These are phyloP conservation scores for Zosterops hypoxanthus DNA, from an alignment of 2,113 vertebrate species.

Conservation along the genomic window DNA sequence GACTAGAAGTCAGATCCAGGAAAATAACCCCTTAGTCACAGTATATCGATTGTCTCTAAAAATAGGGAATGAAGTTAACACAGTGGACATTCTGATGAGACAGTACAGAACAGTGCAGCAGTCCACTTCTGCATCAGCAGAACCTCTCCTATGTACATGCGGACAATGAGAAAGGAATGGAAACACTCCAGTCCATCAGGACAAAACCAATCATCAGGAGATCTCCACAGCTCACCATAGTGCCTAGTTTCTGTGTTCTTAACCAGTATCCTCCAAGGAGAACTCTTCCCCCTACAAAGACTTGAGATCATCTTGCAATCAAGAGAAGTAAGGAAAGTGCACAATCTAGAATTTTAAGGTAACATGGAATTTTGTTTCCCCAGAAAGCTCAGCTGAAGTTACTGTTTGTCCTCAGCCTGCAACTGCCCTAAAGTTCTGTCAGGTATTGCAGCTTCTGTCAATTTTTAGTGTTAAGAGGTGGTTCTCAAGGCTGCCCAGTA, in stretches of 20 bases:
- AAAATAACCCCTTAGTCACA: conserved; percentile 59
- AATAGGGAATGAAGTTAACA: conserved; percentile 52
- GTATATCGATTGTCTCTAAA: conserved; percentile 69
- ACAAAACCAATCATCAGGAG: neutral
- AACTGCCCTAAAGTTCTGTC: neutral
- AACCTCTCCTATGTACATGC: neutral
- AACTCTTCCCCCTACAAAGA: neutral
- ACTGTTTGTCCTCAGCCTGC: neutral
- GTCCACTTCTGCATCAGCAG: neutral
- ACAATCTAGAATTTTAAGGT: neutral
- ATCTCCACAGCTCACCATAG: neutral
- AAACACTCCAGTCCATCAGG: neutral
- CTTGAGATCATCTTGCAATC: neutral
- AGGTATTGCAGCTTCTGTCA: neutral
- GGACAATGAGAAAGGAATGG: neutral
- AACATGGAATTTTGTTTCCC: neutral
- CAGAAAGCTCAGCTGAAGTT: neutral
- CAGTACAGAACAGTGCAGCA: neutral
- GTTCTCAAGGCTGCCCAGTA: neutral
- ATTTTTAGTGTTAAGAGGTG: neutral
- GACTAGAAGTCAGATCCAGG: conserved; percentile 46
- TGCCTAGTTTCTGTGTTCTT: neutral
- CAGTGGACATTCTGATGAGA: conserved; percentile 38
- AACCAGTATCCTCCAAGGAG: neutral
- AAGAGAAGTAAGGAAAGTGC: neutral